Conservation (phyloP, 2,113 vertebrate species). For the Brachypteracias leptosomus region DNA sequence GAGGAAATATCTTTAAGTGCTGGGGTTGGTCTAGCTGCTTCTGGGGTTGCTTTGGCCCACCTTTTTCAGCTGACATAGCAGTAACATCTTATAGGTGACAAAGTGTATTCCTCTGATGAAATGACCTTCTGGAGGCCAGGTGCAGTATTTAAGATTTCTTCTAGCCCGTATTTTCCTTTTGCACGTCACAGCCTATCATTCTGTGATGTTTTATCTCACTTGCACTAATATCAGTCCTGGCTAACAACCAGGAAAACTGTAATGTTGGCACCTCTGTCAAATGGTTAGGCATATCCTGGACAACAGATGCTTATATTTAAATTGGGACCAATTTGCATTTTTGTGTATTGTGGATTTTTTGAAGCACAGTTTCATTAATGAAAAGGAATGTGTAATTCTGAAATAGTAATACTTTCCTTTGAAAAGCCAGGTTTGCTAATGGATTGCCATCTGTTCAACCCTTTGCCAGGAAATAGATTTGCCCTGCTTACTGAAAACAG, state of each 20-base stretch:
- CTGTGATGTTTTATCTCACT: background rate
- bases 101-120: background rate
- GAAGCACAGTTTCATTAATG: constrained; percentile 23
- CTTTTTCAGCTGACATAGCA: background rate
- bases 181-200: background rate
- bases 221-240: background rate
- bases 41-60: background rate
- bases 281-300: background rate
- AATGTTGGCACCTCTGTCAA: background rate
- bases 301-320: constrained; percentile 31
- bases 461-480: constrained; percentile 66
- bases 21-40: background rate
- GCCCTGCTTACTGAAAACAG: constrained; percentile 68
- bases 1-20: background rate
- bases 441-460: constrained; percentile 73
- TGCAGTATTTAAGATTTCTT: background rate
- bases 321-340: constrained; percentile 30
- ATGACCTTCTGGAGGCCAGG: background rate
- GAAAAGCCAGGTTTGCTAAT: constrained; percentile 70
- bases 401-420: constrained; percentile 59
- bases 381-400: constrained; percentile 40
- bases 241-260: background rate
- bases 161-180: background rate
- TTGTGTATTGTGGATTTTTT: background rate
- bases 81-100: background rate